Evolutionary conservation across 2,797 vertebrate genomes (phyloP).

Genomic region (Siniperca undulata): DNA sequence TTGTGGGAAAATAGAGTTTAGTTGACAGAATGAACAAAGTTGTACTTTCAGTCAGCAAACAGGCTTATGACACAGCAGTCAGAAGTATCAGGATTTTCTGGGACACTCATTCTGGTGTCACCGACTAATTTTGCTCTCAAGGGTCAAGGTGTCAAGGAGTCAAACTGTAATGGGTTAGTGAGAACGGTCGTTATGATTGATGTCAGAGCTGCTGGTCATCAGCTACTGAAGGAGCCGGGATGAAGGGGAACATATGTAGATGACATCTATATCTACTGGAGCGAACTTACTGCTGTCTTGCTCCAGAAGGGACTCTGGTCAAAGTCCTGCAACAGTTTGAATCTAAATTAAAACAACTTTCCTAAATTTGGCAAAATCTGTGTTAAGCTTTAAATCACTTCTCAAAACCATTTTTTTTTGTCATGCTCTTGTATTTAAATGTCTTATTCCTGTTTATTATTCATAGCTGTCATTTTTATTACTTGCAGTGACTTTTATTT

Average conservation of each 20-base stretch:
- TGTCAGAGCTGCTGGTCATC: constrained; percentile 50
- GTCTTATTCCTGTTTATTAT: background rate
- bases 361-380: background rate
- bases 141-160: constrained; percentile 51
- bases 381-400: background rate
- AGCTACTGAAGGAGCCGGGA: background rate
- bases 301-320: background rate
- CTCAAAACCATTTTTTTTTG: background rate
- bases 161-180: constrained; percentile 49
- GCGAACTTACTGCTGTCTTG: background rate
- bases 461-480: background rate
- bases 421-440: background rate
- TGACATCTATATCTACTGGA: background rate
- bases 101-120: constrained; percentile 34
- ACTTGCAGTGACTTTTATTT: background rate
- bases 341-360: background rate
- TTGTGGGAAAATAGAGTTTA: background rate
- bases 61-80: constrained; percentile 27
- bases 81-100: constrained; percentile 27
- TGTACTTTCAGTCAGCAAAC: constrained; percentile 18
- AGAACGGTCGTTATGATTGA: constrained; percentile 47
- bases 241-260: constrained; percentile 19
- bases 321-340: background rate
- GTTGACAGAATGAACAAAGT: background rate
- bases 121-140: constrained; percentile 46